Base-by-base conservation (phyloP, 2,113 vertebrate genomes). In the Abramis brama region DNA sequence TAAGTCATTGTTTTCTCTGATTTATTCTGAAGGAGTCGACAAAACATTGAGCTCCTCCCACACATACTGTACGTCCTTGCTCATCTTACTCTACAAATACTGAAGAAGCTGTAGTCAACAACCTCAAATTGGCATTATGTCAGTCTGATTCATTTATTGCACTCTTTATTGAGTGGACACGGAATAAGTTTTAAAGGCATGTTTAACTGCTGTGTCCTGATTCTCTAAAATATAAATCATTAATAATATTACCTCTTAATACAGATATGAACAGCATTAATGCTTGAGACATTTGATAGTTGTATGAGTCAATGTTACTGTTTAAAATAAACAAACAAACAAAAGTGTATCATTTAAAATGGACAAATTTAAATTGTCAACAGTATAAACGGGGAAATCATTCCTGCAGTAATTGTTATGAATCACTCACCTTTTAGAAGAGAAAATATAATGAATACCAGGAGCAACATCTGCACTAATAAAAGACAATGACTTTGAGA, bases 351-450 rank as follows among this genome's bases (percentile, higher is more conserved):
- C 0, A 60, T 25, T 60, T 25, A 0, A 5, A 60, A 25, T 60
- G 3, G 23, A 25, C 3, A 10, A 60, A 60, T 60, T 25, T 10
- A 60, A 10, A 11, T 60, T 23, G 55, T 59, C 2, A 60, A 60
- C 19, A 33, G 11, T 4, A 12, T 27, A 13, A 64, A 25, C 2
- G 13, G 8, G 23, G 3, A 10, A 25, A 60, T 1, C 8, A 59
- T 23, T n/a, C n/a, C 59, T 3, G 4, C 23, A 60, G 2, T 25
- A 60, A 4, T 62, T 2, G 50, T 17, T 25, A 7, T 68, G 27
- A 68, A 68, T 68, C 6, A 43, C 70, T 73, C 70, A 73, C 70
- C 70, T 43, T 23, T 73, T 43, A 73, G 9, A 10, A 73, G 70
- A 73, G 39, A 45, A 33, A 17, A 30, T 68, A 33, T 33, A 68